Conservation (phyloP, 92 coral and sea anemone genomes). For the Diadumene lineata region DNA sequence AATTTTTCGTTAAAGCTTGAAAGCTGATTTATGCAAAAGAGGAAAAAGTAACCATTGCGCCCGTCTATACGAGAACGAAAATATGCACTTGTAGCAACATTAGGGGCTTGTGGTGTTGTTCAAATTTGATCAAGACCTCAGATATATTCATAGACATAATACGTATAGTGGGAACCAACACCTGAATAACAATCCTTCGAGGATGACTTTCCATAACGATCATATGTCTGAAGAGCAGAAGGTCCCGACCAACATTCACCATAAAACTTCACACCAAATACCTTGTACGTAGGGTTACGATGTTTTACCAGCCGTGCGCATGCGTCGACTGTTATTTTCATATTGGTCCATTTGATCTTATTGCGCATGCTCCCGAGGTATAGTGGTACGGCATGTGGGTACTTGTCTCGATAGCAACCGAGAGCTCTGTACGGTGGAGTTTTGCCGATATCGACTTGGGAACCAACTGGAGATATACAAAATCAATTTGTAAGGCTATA, state of each 20-base stretch:
- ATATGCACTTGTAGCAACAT: no score
- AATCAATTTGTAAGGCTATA: not conserved
- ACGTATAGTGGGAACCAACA: conserved; percentile 30
- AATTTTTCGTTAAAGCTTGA: no score
- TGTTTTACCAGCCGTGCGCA: conserved; percentile 48
- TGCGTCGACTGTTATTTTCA: conserved; percentile 41
- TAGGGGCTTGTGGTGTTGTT: no score
- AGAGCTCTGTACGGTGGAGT: conserved; percentile 37
- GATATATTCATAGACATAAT: conserved; percentile 41
- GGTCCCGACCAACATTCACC: conserved; percentile 49
- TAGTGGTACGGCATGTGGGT: conserved; percentile 28
- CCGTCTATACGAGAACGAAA: no score
- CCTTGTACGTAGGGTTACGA: conserved; percentile 35
- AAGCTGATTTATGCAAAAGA: no score
- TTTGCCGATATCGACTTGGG: not conserved
- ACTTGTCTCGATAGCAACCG: conserved; percentile 45
- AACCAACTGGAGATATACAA: not conserved
- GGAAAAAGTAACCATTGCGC: no score
- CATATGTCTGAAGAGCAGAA: conserved; percentile 29
- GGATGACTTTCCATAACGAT: conserved; percentile 24
- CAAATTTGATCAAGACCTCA: no score
- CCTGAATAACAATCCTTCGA: conserved; percentile 24
- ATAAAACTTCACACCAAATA: conserved; percentile 57
- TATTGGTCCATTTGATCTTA: conserved; percentile 34
- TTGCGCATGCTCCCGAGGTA: conserved; percentile 31